Evolutionary conservation across 35 echinoderm and acorn worm species (phyloP), one percentile per base, ranked within the genome.

Genomic region (Strongylocentrotus purpuratus): DNA sequence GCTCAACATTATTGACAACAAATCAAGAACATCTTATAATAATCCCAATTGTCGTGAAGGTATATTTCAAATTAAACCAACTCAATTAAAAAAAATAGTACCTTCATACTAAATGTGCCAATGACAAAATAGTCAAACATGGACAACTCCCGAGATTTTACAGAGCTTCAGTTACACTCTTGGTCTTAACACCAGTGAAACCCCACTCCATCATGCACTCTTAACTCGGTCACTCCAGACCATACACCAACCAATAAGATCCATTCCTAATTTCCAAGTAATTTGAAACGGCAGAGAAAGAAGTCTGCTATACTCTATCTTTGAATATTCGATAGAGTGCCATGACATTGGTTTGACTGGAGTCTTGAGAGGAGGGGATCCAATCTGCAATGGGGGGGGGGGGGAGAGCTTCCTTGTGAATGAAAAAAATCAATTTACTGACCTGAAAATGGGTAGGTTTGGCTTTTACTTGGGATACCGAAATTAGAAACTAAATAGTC

Each of bases 241-340:
- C 65, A 78, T 78, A 78, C 65, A 78, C 28, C 7, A n/a, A 78
- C 65, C 65, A 78, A 78, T 78, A 78, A 22, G 65, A 78, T 78
- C 65, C 65, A 4, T 78, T 78, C 28, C 65, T 78, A 78, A 78
- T 78, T 78, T 78, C 22, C 65, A 78, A 78, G 65, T 78, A 78
- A 78, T 78, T 78, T 28, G 65, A 78, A 78, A 78, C 65, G 65
- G 65, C 65, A 28, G 22, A 78, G 65, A 78, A 7, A n/a, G 65
- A 28, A 78, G 65, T n/a, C 20, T 78, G 65, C 65, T 78, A 28
- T 28, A 31, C 65, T 78, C 65, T n/a, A 78, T 78, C 20, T n/a
- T 78, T 78, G 20, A 78, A 78, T 59, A 78, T 78, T 78, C 65
- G 65, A 78, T 78, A 78, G 65, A 78, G 65, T 78, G 65, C 65